Percentiles rank a stretch among this genome's conserved stretches.
Evolutionary conservation across 2,797 vertebrate species (phyloP).

Genomic region (Amniataba percoides): DNA sequence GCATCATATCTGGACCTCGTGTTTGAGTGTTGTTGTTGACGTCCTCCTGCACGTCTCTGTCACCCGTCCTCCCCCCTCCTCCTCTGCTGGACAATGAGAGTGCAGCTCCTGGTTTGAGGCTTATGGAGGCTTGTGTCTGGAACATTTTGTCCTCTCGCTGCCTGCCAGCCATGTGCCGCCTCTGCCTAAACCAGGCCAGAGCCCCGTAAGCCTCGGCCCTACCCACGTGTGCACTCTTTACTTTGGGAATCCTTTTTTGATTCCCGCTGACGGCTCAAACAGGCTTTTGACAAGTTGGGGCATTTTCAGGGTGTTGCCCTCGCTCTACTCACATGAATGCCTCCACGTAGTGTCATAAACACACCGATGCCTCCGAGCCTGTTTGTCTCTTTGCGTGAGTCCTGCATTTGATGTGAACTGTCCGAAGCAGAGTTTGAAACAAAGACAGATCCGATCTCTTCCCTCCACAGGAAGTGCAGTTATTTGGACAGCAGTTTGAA

Average conservation of each 20-base stretch:
- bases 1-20: constrained; percentile 1
- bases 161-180: constrained; percentile 51
- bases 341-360: not conserved
- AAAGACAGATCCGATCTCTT: not conserved
- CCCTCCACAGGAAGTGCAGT: constrained; percentile 22
- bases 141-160: constrained; percentile 78
- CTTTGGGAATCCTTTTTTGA: constrained; percentile 35
- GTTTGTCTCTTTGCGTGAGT: not conserved
- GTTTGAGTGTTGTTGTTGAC: not conserved
- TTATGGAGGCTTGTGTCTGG: constrained; percentile 63
- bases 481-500: constrained; percentile 39
- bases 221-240: not conserved
- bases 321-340: not conserved
- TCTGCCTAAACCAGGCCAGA: constrained; percentile 57
- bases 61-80: not conserved
- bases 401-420: not conserved
- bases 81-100: constrained; percentile 48
- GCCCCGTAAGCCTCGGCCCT: constrained; percentile 26
- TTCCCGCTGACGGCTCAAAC: constrained; percentile 19
- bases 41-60: not conserved
- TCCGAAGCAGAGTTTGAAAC: constrained; percentile 4
- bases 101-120: constrained; percentile 41
- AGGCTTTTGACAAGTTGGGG: constrained; percentile 33
- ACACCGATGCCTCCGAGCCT: not conserved
- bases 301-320: constrained; percentile 47